Evolutionary conservation across 2,888 invertebrate species (phyloP).

Genomic region (Chloromyia formosa): DNA sequence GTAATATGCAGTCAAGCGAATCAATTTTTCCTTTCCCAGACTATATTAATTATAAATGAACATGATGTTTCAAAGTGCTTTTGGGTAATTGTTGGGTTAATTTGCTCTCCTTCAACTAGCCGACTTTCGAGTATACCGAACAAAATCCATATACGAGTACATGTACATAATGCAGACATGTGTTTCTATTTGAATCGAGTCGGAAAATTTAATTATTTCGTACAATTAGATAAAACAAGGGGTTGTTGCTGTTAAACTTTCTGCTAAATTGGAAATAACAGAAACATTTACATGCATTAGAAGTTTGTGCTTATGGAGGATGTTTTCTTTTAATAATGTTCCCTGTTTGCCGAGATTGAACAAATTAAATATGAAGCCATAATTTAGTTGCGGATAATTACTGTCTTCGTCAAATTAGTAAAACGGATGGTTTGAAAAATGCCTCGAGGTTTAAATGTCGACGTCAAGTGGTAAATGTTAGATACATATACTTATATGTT

Average conservation of each 20-base stretch:
- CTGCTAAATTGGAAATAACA: conserved; percentile 22
- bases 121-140: not conserved
- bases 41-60: not conserved
- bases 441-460: too few species aligned
- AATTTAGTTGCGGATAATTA: conserved; percentile 30
- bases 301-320: not conserved
- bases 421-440: not conserved
- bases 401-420: not conserved
- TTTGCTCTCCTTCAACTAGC: not conserved
- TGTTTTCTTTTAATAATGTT: conserved; percentile 6
- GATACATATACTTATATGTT: too few species aligned
- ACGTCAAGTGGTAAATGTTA: too few species aligned
- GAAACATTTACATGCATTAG: not conserved
- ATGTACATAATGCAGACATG: not conserved
- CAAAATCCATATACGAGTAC: not conserved
- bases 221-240: conserved; percentile 36
- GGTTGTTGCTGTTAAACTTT: conserved; percentile 33
- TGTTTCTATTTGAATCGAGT: conserved; percentile 25
- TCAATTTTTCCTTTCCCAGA: too few species aligned
- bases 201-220: conserved; percentile 41
- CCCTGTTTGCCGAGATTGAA: not conserved
- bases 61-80: conserved; percentile 9
- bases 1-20: too few species aligned
- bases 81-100: not conserved
- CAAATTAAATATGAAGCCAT: not conserved